phyloP scores from a whole-genome alignment of 2,797 vertebrate species.

The Allobates femoralis region DNA sequence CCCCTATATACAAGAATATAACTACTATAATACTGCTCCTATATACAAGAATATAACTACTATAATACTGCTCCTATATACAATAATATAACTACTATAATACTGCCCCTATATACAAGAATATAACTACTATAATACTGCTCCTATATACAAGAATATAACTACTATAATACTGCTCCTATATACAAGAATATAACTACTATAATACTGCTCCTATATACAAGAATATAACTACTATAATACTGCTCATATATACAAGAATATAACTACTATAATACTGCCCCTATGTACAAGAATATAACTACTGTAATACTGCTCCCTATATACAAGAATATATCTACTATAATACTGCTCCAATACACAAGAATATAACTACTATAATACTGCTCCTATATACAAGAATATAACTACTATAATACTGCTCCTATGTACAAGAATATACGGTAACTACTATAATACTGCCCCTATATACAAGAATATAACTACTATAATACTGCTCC shows the following conservation, averaged over 20 bases:
- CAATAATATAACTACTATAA: too few relatives aligned
- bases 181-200: too few relatives aligned
- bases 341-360: background rate
- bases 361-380: constrained; percentile 3
- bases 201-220: background rate
- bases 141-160: too few relatives aligned
- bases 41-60: too few relatives aligned
- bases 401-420: constrained; percentile 6
- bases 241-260: background rate
- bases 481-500: background rate
- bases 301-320: background rate
- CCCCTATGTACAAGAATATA: background rate
- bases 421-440: background rate
- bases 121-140: too few relatives aligned
- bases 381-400: background rate
- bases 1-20: too few relatives aligned
- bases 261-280: constrained; percentile 13
- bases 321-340: background rate
- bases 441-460: background rate
- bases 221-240: background rate
- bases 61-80: too few relatives aligned
- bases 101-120: too few relatives aligned
- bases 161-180: too few relatives aligned
- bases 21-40: too few relatives aligned
- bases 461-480: background rate